phyloP scores from a whole-genome alignment of 2,888 invertebrate species.

The Choristoneura rosaceana region DNA sequence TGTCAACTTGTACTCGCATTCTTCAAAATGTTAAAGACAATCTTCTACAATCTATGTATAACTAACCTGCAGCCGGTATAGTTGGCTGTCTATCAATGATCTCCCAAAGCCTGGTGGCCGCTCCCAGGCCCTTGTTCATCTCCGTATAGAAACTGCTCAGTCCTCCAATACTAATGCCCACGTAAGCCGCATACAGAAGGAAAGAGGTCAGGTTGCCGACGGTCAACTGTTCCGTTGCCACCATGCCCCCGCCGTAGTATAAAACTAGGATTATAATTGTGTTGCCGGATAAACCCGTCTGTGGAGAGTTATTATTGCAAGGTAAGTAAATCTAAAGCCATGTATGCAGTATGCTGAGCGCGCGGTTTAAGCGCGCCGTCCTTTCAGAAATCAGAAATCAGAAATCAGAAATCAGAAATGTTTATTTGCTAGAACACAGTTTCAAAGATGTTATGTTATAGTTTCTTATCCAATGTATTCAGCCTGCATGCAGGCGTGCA shows the following conservation, averaged over 20 bases:
- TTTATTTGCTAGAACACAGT: too few species aligned
- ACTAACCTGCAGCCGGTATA: constrained; percentile 89
- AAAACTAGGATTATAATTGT: constrained; percentile 95
- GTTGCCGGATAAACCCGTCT: constrained; percentile 96
- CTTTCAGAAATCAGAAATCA: too few species aligned
- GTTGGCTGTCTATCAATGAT: constrained; percentile 92
- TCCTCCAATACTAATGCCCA: constrained; percentile 95
- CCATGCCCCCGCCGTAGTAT: constrained; percentile 96
- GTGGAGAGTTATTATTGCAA: constrained; percentile 48
- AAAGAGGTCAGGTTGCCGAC: constrained; percentile 97
- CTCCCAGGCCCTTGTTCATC: constrained; percentile 96
- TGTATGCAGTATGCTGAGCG: too few species aligned
- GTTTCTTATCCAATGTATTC: too few species aligned
- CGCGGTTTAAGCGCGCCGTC: too few species aligned
- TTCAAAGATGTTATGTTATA: too few species aligned
- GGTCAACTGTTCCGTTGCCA: constrained; percentile 90
- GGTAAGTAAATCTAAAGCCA: too few species aligned
- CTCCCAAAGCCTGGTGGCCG: constrained; percentile 95
- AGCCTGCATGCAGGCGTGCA: too few species aligned
- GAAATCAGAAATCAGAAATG: too few species aligned
- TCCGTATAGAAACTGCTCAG: constrained; percentile 97
- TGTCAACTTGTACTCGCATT: too few species aligned
- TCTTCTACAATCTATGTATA: neutral
- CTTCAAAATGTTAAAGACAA: neutral
- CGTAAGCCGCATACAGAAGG: constrained; percentile 96